A percentile compares a stretch with the other conserved stretches of the same genome.
phyloP scores from a whole-genome alignment of 2,797 vertebrate species.

The Xyrichtys novacula region DNA sequence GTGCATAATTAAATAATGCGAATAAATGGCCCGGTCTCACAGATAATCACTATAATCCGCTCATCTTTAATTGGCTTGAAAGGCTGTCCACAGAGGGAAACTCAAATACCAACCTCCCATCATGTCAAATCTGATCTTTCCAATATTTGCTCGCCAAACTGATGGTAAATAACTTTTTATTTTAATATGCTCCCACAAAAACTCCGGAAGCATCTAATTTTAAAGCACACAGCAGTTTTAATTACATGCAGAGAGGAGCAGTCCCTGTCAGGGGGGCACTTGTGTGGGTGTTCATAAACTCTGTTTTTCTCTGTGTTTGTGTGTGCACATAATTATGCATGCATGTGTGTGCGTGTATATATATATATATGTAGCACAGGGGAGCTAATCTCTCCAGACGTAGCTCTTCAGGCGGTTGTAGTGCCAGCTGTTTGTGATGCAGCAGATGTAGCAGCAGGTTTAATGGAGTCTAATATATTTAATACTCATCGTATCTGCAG shows the following conservation, averaged over 20 bases:
- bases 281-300: conserved; percentile 29
- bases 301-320: conserved; percentile 1
- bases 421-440: conserved; percentile 50
- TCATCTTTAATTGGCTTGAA: conserved; percentile 71
- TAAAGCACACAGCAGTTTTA: conserved; percentile 26
- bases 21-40: conserved; percentile 56
- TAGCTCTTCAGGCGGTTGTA: conserved; percentile 39
- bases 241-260: conserved; percentile 35
- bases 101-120: conserved; percentile 51
- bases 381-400: conserved; percentile 52
- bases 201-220: not conserved
- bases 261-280: conserved; percentile 17
- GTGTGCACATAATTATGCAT: conserved; percentile 28
- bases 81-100: conserved; percentile 38
- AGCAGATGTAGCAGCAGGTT: conserved; percentile 23
- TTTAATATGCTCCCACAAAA: not conserved
- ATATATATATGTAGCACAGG: conserved; percentile 35
- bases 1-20: conserved; percentile 72
- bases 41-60: conserved; percentile 72
- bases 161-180: not conserved
- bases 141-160: not conserved
- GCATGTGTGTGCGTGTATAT: no score
- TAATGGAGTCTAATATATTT: conserved; percentile 27
- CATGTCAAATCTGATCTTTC: conserved; percentile 36
- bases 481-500: conserved; percentile 26